Conservation (phyloP, 2,113 vertebrate species). For the Capreolus pygargus region DNA sequence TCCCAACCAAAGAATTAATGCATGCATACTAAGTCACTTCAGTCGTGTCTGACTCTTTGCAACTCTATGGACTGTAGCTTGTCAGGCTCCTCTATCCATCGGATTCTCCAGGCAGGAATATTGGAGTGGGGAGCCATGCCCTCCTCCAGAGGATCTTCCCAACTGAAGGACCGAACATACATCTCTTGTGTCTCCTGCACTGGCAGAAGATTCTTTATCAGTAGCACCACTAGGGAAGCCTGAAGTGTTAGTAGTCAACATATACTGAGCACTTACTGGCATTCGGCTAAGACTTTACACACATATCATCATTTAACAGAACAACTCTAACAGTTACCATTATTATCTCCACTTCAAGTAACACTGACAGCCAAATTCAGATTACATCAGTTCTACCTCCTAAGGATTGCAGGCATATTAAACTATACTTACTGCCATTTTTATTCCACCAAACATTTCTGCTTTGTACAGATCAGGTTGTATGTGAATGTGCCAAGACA, state of each 20-base stretch:
- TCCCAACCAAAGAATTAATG: not conserved
- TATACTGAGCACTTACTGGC: not conserved
- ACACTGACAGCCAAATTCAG: not conserved
- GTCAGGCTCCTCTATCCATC: not conserved
- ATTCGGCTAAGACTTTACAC: not conserved
- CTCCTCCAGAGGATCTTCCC: not conserved
- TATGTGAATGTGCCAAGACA: not conserved
- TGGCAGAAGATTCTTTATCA: not conserved
- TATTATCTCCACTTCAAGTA: not conserved
- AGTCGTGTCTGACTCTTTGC: not conserved
- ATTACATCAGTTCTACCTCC: not conserved
- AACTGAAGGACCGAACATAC: not conserved
- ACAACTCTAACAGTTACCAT: not conserved
- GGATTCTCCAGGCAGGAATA: not conserved
- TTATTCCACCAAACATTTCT: not conserved
- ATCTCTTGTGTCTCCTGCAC: not conserved
- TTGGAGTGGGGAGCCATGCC: not conserved
- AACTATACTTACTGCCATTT: not conserved
- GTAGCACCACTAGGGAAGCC: not conserved
- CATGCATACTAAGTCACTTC: not conserved
- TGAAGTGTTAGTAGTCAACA: not conserved
- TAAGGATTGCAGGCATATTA: not conserved
- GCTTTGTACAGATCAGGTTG: not conserved
- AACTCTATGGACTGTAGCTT: not conserved
- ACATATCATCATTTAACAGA: not conserved